Base-by-base conservation (phyloP, 2,113 vertebrate genomes). In the Boleophthalmus pectinirostris region DNA sequence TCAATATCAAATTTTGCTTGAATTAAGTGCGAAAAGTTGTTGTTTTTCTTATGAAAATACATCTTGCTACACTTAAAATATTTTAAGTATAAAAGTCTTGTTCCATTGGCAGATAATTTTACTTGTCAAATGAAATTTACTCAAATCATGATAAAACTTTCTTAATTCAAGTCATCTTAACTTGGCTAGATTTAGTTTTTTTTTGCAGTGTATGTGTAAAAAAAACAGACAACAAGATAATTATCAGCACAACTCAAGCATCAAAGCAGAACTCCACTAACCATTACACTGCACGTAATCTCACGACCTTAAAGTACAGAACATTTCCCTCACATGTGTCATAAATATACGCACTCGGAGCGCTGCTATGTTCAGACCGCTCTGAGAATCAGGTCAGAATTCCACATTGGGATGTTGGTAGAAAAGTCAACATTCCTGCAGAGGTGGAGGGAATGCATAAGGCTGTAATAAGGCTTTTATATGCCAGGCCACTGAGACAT, bases 371-470 rank as follows among this genome's bases (percentile, higher is more conserved):
- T 81, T 80, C 4, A 57, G 82, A 83, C 79, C 79, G 74, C 82
- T 72, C 74, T 60, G 66, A 74, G 83, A 90, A 87, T 88, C 86
- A 81, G 84, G 87, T 81, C 85, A 88, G 87, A 91, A 91, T 92
- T 90, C 88, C 88, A 90, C 89, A 91, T 88, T 81, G 83, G 82
- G 81, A 87, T 89, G 87, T 90, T 90, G 88, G 77, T 82, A 83
- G 83, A 83, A 91, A 89, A 89, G 87, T 88, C 87, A 89, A 90
- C 88, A 91, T 90, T 88, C 77, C 80, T 43, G 66, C 66, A 66
- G 74, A 85, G 75, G 70, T 70, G 72, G 76, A 81, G 65, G 73
- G 80, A 65, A 15, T 15, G 77, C 49, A 68, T 43, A 35, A 77
- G 74, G 56, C 74, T 16, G 33, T 78, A 81, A 84, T 83, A 83